These are phyloP conservation scores for Geotrupes spiniger DNA, from an alignment of 2,888 invertebrate species.

Conservation along the genomic window DNA sequence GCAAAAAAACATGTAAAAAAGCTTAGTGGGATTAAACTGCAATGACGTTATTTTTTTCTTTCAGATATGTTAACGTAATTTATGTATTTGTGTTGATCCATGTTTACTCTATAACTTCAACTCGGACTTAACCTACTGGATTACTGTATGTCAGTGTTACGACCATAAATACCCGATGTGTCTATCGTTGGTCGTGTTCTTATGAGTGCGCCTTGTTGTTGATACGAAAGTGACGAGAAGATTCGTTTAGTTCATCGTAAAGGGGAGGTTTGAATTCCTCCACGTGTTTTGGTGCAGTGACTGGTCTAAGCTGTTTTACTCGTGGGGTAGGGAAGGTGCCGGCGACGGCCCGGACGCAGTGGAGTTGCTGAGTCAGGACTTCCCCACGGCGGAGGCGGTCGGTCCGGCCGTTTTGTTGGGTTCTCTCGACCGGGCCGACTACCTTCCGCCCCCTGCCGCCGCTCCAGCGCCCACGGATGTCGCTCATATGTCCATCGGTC, in stretches of 20 bases:
- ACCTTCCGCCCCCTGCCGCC: constrained; percentile 40
- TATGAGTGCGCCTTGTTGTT: constrained; percentile 2
- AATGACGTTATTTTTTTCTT: not conserved
- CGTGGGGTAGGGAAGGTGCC: constrained; percentile 40
- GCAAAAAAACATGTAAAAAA: too few relatives aligned
- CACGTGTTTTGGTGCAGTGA: constrained; percentile 8
- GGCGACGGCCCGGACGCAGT: constrained; percentile 39
- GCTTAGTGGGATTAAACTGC: too few relatives aligned
- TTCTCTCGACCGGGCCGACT: constrained; percentile 40
- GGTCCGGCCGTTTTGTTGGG: constrained; percentile 35
- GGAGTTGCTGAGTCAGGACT: constrained; percentile 41
- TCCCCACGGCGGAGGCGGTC: constrained; percentile 35
- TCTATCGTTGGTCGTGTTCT: not conserved
- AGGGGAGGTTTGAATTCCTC: constrained; percentile 14
- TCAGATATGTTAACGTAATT: constrained; percentile 3
- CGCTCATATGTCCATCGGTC: constrained; percentile 37
- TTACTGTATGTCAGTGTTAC: too few relatives aligned
- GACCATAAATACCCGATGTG: not conserved
- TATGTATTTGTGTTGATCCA: not conserved
- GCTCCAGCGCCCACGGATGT: constrained; percentile 39
- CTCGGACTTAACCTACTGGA: too few relatives aligned
- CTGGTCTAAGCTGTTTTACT: constrained; percentile 42
- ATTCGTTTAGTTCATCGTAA: not conserved
- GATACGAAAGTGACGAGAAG: not conserved
- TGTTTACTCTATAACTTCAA: too few relatives aligned